phyloP scores from a whole-genome alignment of 2,888 invertebrate species.

The Shargacucullia verbasci region DNA sequence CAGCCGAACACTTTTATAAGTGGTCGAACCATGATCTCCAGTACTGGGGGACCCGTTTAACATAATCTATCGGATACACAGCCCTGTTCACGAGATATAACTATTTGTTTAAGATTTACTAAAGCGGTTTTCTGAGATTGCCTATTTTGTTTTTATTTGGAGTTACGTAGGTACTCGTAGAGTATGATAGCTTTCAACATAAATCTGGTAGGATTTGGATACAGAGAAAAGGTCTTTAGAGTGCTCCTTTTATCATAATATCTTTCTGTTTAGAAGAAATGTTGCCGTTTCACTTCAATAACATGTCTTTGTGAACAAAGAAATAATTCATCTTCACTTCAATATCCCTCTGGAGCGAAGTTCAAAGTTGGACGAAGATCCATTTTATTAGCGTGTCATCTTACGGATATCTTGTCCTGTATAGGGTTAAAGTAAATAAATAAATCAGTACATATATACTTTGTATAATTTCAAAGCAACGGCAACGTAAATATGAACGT shows the following conservation, averaged over 20 bases:
- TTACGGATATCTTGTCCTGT: conserved; percentile 6
- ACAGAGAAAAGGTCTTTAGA: conserved; percentile 17
- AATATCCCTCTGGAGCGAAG: conserved; percentile 2
- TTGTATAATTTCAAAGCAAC: conserved; percentile 38
- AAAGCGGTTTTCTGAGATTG: conserved; percentile 25
- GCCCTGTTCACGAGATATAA: conserved; percentile 57
- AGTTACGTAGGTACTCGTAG: conserved; percentile 25
- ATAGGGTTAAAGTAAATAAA: conserved; percentile 32
- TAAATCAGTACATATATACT: conserved; percentile 33
- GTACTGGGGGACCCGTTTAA: conserved; percentile 53
- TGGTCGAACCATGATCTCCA: conserved; percentile 70
- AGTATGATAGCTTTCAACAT: conserved; percentile 22
- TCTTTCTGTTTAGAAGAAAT: conserved; percentile 19
- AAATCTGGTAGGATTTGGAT: conserved; percentile 37
- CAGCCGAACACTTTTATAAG: conserved; percentile 72
- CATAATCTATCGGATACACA: conserved; percentile 75
- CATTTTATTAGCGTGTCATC: conserved; percentile 10
- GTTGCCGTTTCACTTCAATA: conserved; percentile 6
- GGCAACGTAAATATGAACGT: conserved; percentile 35
- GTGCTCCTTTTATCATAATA: conserved; percentile 23
- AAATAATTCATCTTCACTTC: conserved; percentile 15
- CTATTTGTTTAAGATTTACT: conserved; percentile 60
- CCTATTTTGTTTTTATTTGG: conserved; percentile 47
- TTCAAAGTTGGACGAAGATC: conserved; percentile 14
- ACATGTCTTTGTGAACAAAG: conserved; percentile 9